A percentile compares a stretch with the other conserved stretches of the same genome.
Evolutionary conservation across 2,888 invertebrate species (phyloP).

Genomic region (Uloborus plumipes): DNA sequence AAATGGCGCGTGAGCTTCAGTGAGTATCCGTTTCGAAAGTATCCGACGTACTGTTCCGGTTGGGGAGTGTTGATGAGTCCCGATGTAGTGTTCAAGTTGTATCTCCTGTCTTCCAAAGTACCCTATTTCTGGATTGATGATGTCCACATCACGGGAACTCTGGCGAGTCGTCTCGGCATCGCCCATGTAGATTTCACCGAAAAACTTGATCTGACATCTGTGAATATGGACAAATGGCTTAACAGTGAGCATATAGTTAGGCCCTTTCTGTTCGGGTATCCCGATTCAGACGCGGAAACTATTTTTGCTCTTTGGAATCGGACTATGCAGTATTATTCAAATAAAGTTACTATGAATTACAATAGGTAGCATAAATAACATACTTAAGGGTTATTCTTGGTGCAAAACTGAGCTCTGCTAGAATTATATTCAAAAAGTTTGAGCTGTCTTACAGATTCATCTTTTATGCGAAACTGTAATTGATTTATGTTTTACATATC

Average conservation of each 20-base stretch:
- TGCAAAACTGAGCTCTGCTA: not conserved
- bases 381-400: not conserved
- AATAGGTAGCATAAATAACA: conserved; percentile 45
- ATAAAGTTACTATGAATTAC: too few relatives aligned
- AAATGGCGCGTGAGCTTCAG: conserved; percentile 72
- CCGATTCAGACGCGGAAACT: conserved; percentile 59
- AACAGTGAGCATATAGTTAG: conserved; percentile 46
- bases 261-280: conserved; percentile 65
- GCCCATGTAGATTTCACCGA: conserved; percentile 66
- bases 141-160: conserved; percentile 72
- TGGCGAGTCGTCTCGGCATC: conserved; percentile 66
- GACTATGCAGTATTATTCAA: conserved; percentile 65
- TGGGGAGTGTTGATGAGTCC: conserved; percentile 72
- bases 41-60: conserved; percentile 73
- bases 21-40: conserved; percentile 71
- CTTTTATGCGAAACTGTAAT: not conserved
- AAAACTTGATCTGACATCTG: conserved; percentile 61
- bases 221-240: conserved; percentile 65
- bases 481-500: not conserved
- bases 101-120: conserved; percentile 66
- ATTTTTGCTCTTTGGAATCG: conserved; percentile 66
- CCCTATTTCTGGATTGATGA: conserved; percentile 74
- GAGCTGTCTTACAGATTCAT: too few relatives aligned
- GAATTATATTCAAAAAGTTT: not conserved
- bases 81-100: conserved; percentile 67